Base-by-base conservation (phyloP, 2,797 vertebrate species). In the Coregonus ussuriensis region DNA sequence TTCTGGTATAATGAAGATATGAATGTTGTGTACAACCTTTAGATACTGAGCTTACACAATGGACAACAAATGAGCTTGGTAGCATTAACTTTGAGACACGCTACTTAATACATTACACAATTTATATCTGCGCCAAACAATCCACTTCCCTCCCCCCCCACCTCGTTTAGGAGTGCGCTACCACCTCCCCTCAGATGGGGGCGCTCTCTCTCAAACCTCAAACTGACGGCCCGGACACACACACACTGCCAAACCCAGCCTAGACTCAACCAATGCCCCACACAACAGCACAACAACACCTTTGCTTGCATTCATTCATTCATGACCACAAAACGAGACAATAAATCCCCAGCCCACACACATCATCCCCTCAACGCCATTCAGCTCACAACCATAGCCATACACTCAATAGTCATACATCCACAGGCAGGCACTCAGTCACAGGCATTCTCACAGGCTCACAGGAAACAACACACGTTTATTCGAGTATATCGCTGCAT, bases 51-150 rank as follows among this genome's bases (percentile, higher is more conserved):
- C 94, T 96, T 96, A 95, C 95, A 97, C 95, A 94, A 95, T 93
- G 95, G 95, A 95, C 95, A 95, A 96, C 96, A 95, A 94, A 96
- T 94, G 93, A 96, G 95, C 96, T 95, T 94, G 91, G 94, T 96
- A 96, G 95, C 95, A 85, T 94, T 96, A 95, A 94, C 89, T 87
- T 81, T 56, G 85, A 93, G 92, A 95, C 95, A 93, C 94, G 96
- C 95, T 95, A 96, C 94, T 92, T 94, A 94, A 96, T 95, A 97
- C 96, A 97, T 96, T 96, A 96, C 95, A 97, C 96, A 93, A 96
- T 96, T 94, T 96, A 95, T 95, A 97, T 96, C 96, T 97, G 96
- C 96, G 97, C 96, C 96, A 95, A 95, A 95, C 95, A 93, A 93
- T 89, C 94, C 83, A 13, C 41, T 90, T 91, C 94, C 94, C 95